These are phyloP conservation scores for Melanotaenia nigrans DNA, from an alignment of 2,797 vertebrate genomes.

Conservation along the genomic window DNA sequence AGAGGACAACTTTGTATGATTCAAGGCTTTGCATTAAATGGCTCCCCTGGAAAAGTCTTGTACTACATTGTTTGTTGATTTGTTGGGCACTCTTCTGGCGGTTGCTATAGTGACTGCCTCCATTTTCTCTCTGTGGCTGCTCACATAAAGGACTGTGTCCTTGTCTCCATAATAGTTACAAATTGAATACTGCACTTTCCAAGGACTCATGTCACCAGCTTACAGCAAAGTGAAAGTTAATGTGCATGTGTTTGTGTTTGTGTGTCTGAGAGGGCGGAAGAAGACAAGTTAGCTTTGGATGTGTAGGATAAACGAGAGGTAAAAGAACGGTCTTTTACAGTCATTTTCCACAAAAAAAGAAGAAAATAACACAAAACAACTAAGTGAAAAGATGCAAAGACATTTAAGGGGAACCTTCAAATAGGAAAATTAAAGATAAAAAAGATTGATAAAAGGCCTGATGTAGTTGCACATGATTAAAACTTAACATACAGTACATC, in stretches of 20 bases:
- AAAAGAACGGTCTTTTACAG: conserved; percentile 11
- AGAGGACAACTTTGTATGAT: conserved; percentile 79
- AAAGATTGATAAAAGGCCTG: too few species aligned
- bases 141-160: conserved; percentile 82
- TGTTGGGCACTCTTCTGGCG: conserved; percentile 79
- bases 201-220: conserved; percentile 82
- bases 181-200: conserved; percentile 84
- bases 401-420: neutral
- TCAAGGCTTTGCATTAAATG: conserved; percentile 79
- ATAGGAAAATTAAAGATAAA: neutral
- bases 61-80: conserved; percentile 81
- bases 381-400: neutral
- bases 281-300: conserved; percentile 55
- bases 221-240: conserved; percentile 70
- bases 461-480: neutral
- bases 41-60: conserved; percentile 74
- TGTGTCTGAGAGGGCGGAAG: conserved; percentile 32
- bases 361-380: neutral
- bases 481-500: neutral
- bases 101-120: conserved; percentile 83
- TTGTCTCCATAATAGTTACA: conserved; percentile 85
- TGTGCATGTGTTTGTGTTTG: conserved; percentile 40
- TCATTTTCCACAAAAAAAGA: conserved; percentile 7
- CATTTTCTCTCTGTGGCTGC: conserved; percentile 82
- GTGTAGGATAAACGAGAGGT: conserved; percentile 35